A percentile compares a stretch with the other conserved stretches of the same genome.
Conservation (phyloP, 2,888 invertebrate genomes). For the Neuroscelio doddi region DNA sequence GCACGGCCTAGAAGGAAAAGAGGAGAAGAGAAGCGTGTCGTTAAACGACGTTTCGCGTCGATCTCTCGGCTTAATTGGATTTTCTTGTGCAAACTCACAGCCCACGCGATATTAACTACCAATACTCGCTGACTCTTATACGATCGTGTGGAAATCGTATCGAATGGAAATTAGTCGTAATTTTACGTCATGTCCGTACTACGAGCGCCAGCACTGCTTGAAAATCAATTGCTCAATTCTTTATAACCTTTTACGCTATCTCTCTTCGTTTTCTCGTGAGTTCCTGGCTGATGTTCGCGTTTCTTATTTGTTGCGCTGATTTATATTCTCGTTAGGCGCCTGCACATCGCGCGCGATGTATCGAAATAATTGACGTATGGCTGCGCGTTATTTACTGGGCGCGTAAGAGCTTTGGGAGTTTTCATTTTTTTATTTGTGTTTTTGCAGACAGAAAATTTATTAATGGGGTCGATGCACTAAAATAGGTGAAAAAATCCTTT, state of each 20-base stretch:
- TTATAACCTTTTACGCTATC: constrained; percentile 4
- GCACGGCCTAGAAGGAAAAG: constrained; percentile 15
- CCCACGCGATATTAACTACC: constrained; percentile 28
- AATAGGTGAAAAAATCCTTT: too few species aligned
- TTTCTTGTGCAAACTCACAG: constrained; percentile 36
- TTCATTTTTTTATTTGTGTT: neutral
- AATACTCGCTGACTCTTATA: constrained; percentile 11
- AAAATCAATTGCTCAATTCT: constrained; percentile 17
- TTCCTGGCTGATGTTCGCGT: neutral
- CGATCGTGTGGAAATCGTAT: too few species aligned
- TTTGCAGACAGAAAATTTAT: too few species aligned
- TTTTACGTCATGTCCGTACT: constrained; percentile 2
- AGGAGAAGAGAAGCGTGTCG: constrained; percentile 8
- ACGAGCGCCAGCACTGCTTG: neutral
- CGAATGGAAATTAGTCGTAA: constrained; percentile 20
- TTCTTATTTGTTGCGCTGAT: constrained; percentile 5
- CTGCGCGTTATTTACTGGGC: constrained; percentile 9
- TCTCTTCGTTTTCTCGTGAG: constrained; percentile 1
- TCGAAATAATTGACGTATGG: constrained; percentile 5
- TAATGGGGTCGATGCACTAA: too few species aligned
- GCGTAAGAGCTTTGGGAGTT: neutral
- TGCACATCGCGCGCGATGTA: neutral
- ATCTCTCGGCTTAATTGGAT: constrained; percentile 40
- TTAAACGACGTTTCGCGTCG: constrained; percentile 16
- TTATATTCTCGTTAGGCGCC: constrained; percentile 11